A percentile compares a stretch with the other conserved stretches of the same genome.
These are phyloP conservation scores for Balanococcus diminutus DNA, from an alignment of 2,888 invertebrate species.

Conservation along the genomic window DNA sequence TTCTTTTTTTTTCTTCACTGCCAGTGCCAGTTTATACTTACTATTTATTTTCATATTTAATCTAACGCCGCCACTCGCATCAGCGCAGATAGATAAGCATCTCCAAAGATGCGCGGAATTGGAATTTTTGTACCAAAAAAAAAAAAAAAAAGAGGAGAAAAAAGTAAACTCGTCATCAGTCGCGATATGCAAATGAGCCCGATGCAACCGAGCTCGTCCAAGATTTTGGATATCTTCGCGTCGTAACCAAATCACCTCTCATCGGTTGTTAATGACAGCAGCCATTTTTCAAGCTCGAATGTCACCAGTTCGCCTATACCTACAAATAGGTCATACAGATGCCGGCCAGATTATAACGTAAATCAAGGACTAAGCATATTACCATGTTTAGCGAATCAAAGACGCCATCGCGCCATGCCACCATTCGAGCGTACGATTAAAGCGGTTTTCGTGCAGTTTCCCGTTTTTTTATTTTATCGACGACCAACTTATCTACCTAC, in stretches of 20 bases:
- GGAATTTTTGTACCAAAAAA: neutral
- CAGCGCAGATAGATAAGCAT: neutral
- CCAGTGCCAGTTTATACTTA: neutral
- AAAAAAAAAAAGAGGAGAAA: neutral
- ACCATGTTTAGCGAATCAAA: conserved; percentile 5
- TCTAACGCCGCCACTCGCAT: no score
- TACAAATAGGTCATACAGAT: conserved; percentile 4
- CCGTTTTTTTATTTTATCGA: neutral
- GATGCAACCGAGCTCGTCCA: neutral
- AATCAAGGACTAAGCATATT: conserved; percentile 27
- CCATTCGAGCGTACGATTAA: neutral
- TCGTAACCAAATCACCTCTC: neutral
- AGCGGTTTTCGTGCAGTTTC: neutral
- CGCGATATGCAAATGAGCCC: neutral
- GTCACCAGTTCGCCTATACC: neutral
- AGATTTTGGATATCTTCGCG: neutral
- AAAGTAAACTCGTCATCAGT: neutral
- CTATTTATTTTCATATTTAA: neutral
- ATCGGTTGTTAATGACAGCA: neutral
- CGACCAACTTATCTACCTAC: neutral
- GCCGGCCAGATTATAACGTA: neutral
- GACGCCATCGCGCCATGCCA: neutral
- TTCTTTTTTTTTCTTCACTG: neutral
- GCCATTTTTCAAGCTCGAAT: conserved; percentile 16
- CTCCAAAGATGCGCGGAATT: neutral